Base-by-base conservation (phyloP, 2,113 vertebrate genomes). In the Menidia beryllina region DNA sequence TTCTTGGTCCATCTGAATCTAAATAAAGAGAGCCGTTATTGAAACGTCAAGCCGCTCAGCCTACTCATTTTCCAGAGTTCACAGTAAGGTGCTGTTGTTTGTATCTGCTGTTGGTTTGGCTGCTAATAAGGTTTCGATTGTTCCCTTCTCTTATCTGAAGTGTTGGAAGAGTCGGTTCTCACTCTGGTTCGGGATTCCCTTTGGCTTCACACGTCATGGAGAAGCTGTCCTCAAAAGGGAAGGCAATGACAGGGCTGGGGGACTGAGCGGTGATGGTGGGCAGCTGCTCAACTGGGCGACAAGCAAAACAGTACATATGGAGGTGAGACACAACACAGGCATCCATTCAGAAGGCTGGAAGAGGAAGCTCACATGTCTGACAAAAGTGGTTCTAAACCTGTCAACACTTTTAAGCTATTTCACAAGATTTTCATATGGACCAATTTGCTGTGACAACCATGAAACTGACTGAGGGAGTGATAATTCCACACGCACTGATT, bases 1-100 rank as follows among this genome's bases (percentile, higher is more conserved):
- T 98, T 95, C 85, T 95, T 98, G 12, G 92, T 97, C 98, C 98
- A 99, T 8, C 86, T 91, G 85, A 96, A 99, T 75, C 98, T 99
- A 71, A 43, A 81, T 45, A 65, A 75, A 81, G 56, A 77, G 69
- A 86, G 55, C 26, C 50, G 34, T 72, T 49, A n/a, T 21, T 61
- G 55, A 88, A 75, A 84, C 34, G 79, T 77, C 60, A 82, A 24
- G 36, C 55, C 1, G 21, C 39, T 65, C 38, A 39, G 50, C 9
- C 17, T 20, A 52, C 21, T 45, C 34, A 2, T 45, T 63, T 70
- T 73, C 7, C 58, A 72, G 45, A 65, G 27, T 59, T 21, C 20
- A 25, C 41, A 57, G 48, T 54, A 49, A 66, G 61, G 36, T 65
- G 74, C 25, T 72, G 77, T 53, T 66, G 67, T 74, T 56, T 48